These are phyloP conservation scores for Euphonia xanthogaster DNA, from an alignment of 2,797 vertebrate species.

Conservation along the genomic window DNA sequence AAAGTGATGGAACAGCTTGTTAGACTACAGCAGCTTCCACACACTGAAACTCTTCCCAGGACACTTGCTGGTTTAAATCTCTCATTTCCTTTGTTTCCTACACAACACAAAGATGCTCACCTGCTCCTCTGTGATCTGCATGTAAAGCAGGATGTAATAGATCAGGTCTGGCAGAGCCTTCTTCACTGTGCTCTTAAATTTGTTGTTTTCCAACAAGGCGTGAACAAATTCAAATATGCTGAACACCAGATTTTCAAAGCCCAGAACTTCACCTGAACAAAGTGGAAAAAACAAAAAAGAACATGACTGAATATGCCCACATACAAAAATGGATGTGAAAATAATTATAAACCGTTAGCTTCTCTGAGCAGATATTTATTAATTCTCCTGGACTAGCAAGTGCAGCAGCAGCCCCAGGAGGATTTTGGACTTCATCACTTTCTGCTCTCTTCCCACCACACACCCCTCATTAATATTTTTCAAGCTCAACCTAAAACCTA, in stretches of 20 bases:
- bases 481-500: background rate
- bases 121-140: constrained; percentile 99
- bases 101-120: constrained; percentile 67
- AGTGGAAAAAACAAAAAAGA: background rate
- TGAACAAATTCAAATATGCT: constrained; percentile 99
- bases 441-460: background rate
- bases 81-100: background rate
- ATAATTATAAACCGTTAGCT: background rate
- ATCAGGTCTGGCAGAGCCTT: constrained; percentile 96
- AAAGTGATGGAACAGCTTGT: background rate
- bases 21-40: background rate
- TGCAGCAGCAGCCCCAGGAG: background rate
- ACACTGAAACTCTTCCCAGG: background rate
- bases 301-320: background rate
- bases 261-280: constrained; percentile 92
- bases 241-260: constrained; percentile 98
- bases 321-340: background rate
- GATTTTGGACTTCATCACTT: background rate
- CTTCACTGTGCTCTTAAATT: constrained; percentile 97
- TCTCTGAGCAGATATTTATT: background rate
- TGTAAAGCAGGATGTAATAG: constrained; percentile 97
- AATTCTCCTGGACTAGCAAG: background rate
- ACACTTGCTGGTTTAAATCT: background rate
- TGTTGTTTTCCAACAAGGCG: constrained; percentile 94
- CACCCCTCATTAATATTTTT: background rate